phyloP scores from a whole-genome alignment of 2,113 vertebrate species.

The Dromaius novaehollandiae region DNA sequence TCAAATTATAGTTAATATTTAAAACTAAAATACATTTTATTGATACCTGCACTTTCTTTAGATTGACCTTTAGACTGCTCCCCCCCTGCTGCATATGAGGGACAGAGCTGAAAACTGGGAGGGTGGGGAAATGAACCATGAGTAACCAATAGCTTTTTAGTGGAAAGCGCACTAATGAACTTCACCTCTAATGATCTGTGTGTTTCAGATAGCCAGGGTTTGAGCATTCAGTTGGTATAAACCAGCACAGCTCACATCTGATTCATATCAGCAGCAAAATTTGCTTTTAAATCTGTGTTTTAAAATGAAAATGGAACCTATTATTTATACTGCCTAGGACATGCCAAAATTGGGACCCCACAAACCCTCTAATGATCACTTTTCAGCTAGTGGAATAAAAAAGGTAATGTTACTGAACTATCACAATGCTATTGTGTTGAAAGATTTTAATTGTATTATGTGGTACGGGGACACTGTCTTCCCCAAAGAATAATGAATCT shows the following conservation, averaged over 20 bases:
- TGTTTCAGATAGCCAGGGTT: not conserved
- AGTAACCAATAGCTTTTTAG: not conserved
- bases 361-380: not conserved
- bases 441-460: not conserved
- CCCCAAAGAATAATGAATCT: conserved; percentile 27
- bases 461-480: not conserved
- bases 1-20: not conserved
- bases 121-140: not conserved
- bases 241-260: not conserved
- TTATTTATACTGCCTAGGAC: not conserved
- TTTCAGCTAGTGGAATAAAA: not conserved
- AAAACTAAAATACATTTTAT: not conserved
- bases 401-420: not conserved
- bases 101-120: not conserved
- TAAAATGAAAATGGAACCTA: not conserved
- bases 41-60: not conserved
- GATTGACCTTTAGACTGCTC: not conserved
- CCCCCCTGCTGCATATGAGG: not conserved
- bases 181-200: not conserved
- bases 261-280: not conserved
- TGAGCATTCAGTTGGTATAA: not conserved
- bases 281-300: not conserved
- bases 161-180: not conserved
- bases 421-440: not conserved
- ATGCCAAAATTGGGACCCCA: not conserved